Evolutionary conservation across 2,797 vertebrate species (phyloP).

Genomic region (Varecia variegata): DNA sequence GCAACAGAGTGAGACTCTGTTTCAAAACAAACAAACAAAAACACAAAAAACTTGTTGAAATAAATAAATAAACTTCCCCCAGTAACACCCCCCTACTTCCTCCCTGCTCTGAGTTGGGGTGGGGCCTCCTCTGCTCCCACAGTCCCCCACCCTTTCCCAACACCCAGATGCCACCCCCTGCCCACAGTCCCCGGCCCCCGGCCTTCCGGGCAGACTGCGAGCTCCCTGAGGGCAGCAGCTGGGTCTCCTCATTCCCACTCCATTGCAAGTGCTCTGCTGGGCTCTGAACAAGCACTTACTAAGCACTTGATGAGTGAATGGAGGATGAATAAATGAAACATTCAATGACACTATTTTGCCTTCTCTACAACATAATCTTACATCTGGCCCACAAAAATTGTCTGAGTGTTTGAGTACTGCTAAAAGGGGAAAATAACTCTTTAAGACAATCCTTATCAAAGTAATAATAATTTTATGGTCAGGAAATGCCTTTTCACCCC

Average conservation of each 20-base stretch:
- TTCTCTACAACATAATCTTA: neutral
- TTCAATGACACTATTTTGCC: neutral
- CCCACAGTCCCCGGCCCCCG: neutral
- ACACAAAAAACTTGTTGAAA: neutral
- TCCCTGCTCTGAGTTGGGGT: neutral
- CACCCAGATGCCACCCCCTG: neutral
- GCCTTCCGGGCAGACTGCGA: neutral
- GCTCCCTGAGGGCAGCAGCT: neutral
- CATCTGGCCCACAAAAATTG: neutral
- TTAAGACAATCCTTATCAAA: conserved; percentile 39
- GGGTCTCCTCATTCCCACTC: neutral
- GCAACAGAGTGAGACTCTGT: too few species aligned
- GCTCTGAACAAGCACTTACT: neutral
- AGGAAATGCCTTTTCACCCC: conserved; percentile 24
- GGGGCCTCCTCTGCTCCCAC: neutral
- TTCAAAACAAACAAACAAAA: neutral
- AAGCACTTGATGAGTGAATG: neutral
- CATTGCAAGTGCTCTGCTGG: neutral
- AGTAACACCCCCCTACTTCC: neutral
- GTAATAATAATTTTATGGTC: neutral
- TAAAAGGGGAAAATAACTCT: neutral
- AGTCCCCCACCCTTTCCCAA: neutral
- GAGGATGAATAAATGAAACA: conserved; percentile 23
- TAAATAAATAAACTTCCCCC: neutral
- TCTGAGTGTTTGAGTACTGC: neutral